Conservation (phyloP, 2,888 invertebrate species). For the Drosophila paucipuncta region DNA sequence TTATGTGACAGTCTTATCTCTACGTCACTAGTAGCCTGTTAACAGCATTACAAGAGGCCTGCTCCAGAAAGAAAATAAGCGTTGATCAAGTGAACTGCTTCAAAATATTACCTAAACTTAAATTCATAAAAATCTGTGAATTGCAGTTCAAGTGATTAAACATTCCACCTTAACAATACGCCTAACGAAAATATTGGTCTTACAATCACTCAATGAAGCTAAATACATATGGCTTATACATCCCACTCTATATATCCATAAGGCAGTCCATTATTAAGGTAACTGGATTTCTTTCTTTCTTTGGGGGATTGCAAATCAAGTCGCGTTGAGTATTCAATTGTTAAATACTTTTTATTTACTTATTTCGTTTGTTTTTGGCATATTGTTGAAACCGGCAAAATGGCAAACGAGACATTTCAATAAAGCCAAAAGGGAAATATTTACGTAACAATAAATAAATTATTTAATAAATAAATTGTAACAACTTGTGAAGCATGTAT, state of each 20-base stretch:
- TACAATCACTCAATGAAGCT: not conserved
- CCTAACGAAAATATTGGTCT: not conserved
- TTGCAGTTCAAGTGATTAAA: not conserved
- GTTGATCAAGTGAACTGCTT: not conserved
- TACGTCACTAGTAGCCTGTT: not conserved
- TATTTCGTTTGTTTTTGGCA: slow-evolving; percentile 25
- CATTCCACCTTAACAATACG: not conserved
- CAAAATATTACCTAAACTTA: too few species aligned
- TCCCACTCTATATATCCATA: not conserved
- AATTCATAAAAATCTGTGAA: not conserved
- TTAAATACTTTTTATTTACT: slow-evolving; percentile 29
- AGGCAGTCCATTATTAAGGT: slow-evolving; percentile 4
- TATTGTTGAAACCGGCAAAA: slow-evolving; percentile 22
- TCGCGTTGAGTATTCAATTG: slow-evolving; percentile 28
- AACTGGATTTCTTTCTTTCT: slow-evolving; percentile 5
- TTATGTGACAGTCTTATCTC: too few species aligned
- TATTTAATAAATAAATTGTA: slow-evolving; percentile 9
- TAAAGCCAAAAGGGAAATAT: slow-evolving; percentile 25
- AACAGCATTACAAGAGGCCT: not conserved
- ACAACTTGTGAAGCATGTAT: slow-evolving; percentile 1
- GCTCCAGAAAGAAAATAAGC: not conserved
- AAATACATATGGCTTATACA: not conserved
- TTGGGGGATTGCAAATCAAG: slow-evolving; percentile 2
- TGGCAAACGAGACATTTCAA: slow-evolving; percentile 28
- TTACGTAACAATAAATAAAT: slow-evolving; percentile 16